Percentiles rank a stretch among this genome's conserved stretches.
Evolutionary conservation across 2,113 vertebrate species (phyloP).

Genomic region (Microcebus lehilahytsara): DNA sequence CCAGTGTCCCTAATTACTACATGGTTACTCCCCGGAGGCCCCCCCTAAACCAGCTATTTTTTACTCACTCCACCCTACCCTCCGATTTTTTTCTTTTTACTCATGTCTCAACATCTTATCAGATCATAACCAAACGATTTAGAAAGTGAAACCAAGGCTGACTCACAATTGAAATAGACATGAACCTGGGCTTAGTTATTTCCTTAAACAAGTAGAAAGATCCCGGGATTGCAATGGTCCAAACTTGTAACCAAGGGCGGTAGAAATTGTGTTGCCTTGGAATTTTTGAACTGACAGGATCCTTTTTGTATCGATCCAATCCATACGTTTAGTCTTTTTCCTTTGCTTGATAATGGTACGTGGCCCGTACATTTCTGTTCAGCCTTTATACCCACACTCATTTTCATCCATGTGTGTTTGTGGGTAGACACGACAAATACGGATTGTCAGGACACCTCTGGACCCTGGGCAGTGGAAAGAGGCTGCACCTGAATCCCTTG

Average conservation of each 20-base stretch:
- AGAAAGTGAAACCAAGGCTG: conserved; percentile 61
- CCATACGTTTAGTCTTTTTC: neutral
- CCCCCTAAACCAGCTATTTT: neutral
- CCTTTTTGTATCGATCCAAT: neutral
- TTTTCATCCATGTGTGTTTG: neutral
- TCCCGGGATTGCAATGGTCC: neutral
- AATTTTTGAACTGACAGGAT: neutral
- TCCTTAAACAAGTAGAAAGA: conserved; percentile 13
- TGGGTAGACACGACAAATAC: neutral
- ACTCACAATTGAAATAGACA: conserved; percentile 28
- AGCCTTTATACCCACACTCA: neutral
- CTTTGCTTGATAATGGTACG: neutral
- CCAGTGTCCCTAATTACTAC: neutral
- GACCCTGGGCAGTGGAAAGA: neutral
- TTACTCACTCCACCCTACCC: neutral
- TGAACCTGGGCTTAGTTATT: neutral
- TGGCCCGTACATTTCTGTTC: neutral
- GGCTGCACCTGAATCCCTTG: neutral
- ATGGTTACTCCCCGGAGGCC: neutral
- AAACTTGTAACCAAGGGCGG: neutral
- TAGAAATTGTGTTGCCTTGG: neutral
- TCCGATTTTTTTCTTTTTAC: neutral
- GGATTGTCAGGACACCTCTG: neutral
- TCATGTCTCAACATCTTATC: conserved; percentile 13
- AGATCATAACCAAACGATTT: neutral